These are phyloP conservation scores for Taurulus bubalis DNA, from an alignment of 2,113 vertebrate species.

Conservation along the genomic window DNA sequence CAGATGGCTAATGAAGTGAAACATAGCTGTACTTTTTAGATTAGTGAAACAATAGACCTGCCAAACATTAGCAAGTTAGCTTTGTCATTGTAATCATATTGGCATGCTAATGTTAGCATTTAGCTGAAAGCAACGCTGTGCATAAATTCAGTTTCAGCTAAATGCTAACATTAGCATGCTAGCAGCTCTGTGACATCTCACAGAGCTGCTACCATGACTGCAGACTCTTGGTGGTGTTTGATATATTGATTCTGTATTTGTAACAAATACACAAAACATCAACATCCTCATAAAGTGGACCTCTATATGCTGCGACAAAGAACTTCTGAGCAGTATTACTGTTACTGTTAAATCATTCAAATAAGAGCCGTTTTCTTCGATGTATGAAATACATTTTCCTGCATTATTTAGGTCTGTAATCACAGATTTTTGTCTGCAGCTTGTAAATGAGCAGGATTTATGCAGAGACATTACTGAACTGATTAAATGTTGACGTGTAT, in stretches of 20 bases:
- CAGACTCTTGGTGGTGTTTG: too few species aligned
- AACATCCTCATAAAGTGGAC: too few species aligned
- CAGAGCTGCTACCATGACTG: too few species aligned
- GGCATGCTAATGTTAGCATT: background rate
- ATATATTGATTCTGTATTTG: too few species aligned
- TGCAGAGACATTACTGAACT: background rate
- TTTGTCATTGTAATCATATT: background rate
- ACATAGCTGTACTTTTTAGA: background rate
- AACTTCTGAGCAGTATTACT: background rate
- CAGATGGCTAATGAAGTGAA: background rate
- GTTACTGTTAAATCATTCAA: background rate
- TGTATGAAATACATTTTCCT: background rate
- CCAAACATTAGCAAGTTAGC: background rate
- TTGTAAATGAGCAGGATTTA: background rate
- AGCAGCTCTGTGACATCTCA: too few species aligned
- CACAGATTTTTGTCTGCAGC: background rate
- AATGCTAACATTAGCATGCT: too few species aligned
- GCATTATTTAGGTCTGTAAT: background rate
- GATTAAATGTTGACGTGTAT: too few species aligned
- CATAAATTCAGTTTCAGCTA: background rate
- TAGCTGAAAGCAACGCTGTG: background rate
- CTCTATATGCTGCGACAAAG: background rate
- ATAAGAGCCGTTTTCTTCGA: background rate
- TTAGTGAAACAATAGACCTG: background rate
- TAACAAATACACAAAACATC: background rate